These are phyloP conservation scores for Pachliopta kotzebuea DNA, from an alignment of 2,888 invertebrate species.

Conservation along the genomic window DNA sequence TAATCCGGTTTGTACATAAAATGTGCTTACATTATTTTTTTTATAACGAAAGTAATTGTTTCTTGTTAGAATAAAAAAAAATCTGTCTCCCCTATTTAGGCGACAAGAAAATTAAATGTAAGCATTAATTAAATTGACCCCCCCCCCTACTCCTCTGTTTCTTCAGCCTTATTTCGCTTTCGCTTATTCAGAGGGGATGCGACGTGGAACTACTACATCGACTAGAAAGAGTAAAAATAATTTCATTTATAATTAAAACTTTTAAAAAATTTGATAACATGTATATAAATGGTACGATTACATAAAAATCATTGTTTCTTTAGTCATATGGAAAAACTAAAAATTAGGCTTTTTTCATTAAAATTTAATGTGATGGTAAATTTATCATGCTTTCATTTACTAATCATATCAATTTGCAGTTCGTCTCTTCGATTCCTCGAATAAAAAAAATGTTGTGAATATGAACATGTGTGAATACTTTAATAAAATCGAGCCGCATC, in stretches of 20 bases:
- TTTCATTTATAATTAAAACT: too few relatives aligned
- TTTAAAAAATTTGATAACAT: too few relatives aligned
- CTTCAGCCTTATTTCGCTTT: conserved; percentile 72
- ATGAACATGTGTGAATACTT: neutral
- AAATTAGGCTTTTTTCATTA: too few relatives aligned
- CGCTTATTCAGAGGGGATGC: conserved; percentile 71
- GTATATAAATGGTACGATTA: too few relatives aligned
- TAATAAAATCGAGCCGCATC: neutral
- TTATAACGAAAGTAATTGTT: conserved; percentile 5
- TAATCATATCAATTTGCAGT: too few relatives aligned
- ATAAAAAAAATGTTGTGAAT: neutral
- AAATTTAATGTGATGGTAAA: too few relatives aligned
- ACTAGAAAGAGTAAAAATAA: neutral
- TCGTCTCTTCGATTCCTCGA: too few relatives aligned
- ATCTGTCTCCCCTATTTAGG: conserved; percentile 62
- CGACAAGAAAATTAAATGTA: conserved; percentile 69
- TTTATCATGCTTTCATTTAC: too few relatives aligned
- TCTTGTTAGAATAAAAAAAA: conserved; percentile 38
- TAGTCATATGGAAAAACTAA: too few relatives aligned
- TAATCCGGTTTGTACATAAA: neutral
- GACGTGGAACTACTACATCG: conserved; percentile 31
- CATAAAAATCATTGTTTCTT: too few relatives aligned
- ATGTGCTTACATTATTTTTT: neutral
- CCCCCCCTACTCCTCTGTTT: conserved; percentile 43
- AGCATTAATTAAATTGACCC: conserved; percentile 75